A percentile compares a stretch with the other conserved stretches of the same genome.
These are phyloP conservation scores for Dusona sp. DNA, from an alignment of 2,888 invertebrate genomes.

Conservation along the genomic window DNA sequence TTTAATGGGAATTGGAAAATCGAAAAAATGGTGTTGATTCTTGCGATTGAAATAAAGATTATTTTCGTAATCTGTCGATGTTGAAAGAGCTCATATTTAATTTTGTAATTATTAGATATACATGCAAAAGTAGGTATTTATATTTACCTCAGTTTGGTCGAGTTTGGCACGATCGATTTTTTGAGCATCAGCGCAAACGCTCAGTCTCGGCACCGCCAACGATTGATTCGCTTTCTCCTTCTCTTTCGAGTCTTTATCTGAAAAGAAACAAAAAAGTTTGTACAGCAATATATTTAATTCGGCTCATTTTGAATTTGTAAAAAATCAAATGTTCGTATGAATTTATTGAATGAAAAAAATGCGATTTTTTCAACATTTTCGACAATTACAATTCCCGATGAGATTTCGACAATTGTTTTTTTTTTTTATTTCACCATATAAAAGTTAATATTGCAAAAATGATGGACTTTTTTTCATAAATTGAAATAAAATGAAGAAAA, in stretches of 20 bases:
- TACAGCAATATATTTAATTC: background rate
- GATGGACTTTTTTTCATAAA: background rate
- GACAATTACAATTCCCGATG: no score
- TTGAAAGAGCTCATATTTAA: no score
- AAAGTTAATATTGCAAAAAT: background rate
- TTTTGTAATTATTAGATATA: background rate
- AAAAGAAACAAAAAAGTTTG: conserved; percentile 73
- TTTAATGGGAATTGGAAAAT: background rate
- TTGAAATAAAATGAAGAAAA: background rate
- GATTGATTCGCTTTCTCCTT: conserved; percentile 89
- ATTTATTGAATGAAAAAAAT: background rate
- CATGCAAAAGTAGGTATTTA: background rate
- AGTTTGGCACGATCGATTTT: conserved; percentile 96
- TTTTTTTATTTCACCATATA: no score
- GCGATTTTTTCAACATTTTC: background rate
- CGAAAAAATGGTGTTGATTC: no score
- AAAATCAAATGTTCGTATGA: background rate
- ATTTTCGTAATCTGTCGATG: no score
- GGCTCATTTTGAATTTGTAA: background rate
- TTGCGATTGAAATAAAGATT: no score
- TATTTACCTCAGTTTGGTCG: conserved; percentile 93
- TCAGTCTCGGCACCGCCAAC: conserved; percentile 93
- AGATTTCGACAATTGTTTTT: no score
- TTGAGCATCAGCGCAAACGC: conserved; percentile 97
- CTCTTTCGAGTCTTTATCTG: conserved; percentile 93